phyloP scores from a whole-genome alignment of 1,140 invertebrate genomes.

The Drosophila auraria region DNA sequence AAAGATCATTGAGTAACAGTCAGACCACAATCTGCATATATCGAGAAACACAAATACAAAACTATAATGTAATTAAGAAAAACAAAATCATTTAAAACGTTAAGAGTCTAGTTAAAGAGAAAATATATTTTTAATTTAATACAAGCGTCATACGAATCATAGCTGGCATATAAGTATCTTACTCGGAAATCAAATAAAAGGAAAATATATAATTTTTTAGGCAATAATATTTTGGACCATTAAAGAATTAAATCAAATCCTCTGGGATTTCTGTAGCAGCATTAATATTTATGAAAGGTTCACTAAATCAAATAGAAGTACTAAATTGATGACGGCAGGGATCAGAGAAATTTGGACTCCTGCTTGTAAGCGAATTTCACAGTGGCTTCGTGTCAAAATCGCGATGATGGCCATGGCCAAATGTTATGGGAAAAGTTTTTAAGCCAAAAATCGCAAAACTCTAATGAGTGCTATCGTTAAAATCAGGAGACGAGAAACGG shows the following conservation, averaged over 20 bases:
- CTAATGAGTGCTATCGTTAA: constrained; percentile 74
- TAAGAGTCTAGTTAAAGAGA: no score
- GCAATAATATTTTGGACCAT: no score
- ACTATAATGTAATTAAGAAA: no score
- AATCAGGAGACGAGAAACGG: constrained; percentile 40
- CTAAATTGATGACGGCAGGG: constrained; percentile 27
- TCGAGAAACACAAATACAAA: not conserved
- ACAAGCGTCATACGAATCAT: no score
- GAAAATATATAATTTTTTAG: no score
- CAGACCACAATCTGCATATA: not conserved
- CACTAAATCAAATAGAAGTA: constrained; percentile 22
- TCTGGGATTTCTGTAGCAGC: no score
- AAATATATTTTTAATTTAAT: no score
- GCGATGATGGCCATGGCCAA: constrained; percentile 60
- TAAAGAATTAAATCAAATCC: not conserved
- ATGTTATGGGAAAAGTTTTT: constrained; percentile 74
- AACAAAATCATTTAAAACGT: no score
- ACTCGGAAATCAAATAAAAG: no score
- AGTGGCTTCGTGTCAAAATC: constrained; percentile 44
- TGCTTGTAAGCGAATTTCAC: constrained; percentile 24
- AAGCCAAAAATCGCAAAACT: constrained; percentile 64
- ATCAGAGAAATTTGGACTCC: constrained; percentile 18
- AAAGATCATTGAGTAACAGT: not conserved
- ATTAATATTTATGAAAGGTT: not conserved
- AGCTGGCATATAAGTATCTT: no score